phyloP scores from a whole-genome alignment of 2,113 vertebrate genomes.

The Hydrolagus affinis region DNA sequence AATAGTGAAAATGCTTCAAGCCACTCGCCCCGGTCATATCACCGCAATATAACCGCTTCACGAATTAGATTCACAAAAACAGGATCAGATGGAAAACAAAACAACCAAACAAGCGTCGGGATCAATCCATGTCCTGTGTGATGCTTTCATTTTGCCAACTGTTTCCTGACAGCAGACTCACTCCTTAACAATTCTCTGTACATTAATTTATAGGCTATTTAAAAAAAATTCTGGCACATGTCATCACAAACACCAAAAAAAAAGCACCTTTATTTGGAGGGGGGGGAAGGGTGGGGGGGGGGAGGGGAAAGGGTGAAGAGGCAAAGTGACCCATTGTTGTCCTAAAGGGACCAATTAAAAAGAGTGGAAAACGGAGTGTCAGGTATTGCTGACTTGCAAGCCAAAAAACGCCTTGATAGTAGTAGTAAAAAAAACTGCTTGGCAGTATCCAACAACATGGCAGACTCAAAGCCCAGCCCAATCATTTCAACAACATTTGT shows the following conservation, averaged over 20 bases:
- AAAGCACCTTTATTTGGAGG: background rate
- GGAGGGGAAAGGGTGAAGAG: background rate
- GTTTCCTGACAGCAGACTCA: background rate
- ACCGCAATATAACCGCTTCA: background rate
- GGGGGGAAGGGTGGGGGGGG: too few species aligned
- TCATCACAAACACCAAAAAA: constrained; percentile 17
- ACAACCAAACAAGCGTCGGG: background rate
- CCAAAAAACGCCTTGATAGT: constrained; percentile 19
- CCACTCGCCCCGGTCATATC: background rate
- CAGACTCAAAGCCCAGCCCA: constrained; percentile 9
- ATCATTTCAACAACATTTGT: constrained; percentile 24
- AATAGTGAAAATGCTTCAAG: constrained; percentile 18
- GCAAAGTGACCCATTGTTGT: constrained; percentile 16
- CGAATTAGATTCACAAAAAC: constrained; percentile 16
- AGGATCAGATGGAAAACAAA: constrained; percentile 5
- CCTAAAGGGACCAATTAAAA: constrained; percentile 30
- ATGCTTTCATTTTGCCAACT: background rate
- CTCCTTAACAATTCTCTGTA: background rate
- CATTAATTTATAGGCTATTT: constrained; percentile 2
- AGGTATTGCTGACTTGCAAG: constrained; percentile 15
- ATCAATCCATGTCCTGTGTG: background rate
- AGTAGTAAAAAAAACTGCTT: constrained; percentile 6
- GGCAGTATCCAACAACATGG: constrained; percentile 20
- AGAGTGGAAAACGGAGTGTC: constrained; percentile 13
- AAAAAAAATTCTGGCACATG: constrained; percentile 7